Evolutionary conservation across 2,113 vertebrate genomes (phyloP), one percentile per base, ranked within the genome.

Genomic region (Epinephelus fuscoguttatus): DNA sequence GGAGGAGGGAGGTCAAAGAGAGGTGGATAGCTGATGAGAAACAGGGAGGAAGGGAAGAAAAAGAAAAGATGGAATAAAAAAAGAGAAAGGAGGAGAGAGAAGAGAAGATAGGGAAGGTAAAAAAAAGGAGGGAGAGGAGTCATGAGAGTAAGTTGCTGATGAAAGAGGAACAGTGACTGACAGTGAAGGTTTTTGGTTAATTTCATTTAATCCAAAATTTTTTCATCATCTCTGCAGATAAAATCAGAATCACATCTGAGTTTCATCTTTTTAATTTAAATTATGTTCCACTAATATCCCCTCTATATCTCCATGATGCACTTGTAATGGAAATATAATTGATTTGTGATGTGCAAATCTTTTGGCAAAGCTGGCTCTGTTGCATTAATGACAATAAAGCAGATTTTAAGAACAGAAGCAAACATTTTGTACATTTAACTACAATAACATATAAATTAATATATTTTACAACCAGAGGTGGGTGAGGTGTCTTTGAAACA

Each of bases 161-260:
- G 64, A 56, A 82, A 70, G 64, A 74, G 49, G 0, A 53, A 30
- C 47, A 30, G 18, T 60, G 25, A 81, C 3, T 75, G 78, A 75
- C 45, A 60, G 27, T 1, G 2, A 45, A 18, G 14, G 0, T 23
- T 72, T 75, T 50, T 8, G 59, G 59, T 59, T 76, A 50, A 67
- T 78, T 84, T 53, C 40, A 68, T 70, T 69, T 42, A 55, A 79
- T 79, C 37, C 40, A 1, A 12, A 49, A 57, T 9, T 40, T 82
- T 79, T 74, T 56, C 70, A 79, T 84, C 70, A 84, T 84, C 71
- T 40, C 12, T 21, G 67, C 1, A n/a, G 69, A 78, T 78, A 47
- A 49, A 18, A 61, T 67, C 76, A 25, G n/a, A 1, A 0, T 23
- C 10, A 33, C 8, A 40, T 37, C 33, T 47, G 78, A 15, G 57